Evolutionary conservation across 2,113 vertebrate species (phyloP), one percentile per base, ranked within the genome.

Genomic region (Tupaia tana): DNA sequence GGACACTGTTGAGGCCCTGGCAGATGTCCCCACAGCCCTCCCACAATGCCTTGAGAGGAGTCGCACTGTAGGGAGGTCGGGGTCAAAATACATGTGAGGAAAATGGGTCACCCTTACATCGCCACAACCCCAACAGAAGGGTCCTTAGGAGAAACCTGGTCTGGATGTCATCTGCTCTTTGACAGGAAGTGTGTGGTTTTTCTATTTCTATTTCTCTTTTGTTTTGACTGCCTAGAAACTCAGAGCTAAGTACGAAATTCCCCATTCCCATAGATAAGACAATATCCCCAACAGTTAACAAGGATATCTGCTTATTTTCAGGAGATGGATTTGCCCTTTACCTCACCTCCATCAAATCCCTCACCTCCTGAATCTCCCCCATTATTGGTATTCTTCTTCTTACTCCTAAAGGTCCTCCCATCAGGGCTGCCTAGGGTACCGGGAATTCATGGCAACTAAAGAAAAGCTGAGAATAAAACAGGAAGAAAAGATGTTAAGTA

Each of bases 141-240:
- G 54, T 43, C 59, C 22, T 31, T 19, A 4, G 18, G 13, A 78
- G 56, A 58, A 34, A 79, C 29, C 24, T 7, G 16, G 12, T 22
- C 1, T 8, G 6, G 74, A 54, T 9, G 6, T 67, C 0, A 3
- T 66, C 73, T 84, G 78, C 52, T 19, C 6, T 15, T n/a, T 22
- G 43, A 73, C 22, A 54, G 54, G 13, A 86, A 31, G 61, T 7
- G 16, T 0, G 16, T 5, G 29, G 25, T 9, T 54, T 87, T 61
- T 63, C 66, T 54, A 58, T 18, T 74, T 90, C 67, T 87, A 61
- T 1, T 71, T 96, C 61, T 90, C 80, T 94, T 90, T 61, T 71
- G 86, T 89, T 89, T 61, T 34, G n/a, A 52, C 79, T 93, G 95
- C 54, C 87, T 64, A 86, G 86, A 83, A 96, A 93, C n/a, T 93